These are phyloP conservation scores for Xanthorhoe designata DNA, from an alignment of 2,888 invertebrate genomes.

Conservation along the genomic window DNA sequence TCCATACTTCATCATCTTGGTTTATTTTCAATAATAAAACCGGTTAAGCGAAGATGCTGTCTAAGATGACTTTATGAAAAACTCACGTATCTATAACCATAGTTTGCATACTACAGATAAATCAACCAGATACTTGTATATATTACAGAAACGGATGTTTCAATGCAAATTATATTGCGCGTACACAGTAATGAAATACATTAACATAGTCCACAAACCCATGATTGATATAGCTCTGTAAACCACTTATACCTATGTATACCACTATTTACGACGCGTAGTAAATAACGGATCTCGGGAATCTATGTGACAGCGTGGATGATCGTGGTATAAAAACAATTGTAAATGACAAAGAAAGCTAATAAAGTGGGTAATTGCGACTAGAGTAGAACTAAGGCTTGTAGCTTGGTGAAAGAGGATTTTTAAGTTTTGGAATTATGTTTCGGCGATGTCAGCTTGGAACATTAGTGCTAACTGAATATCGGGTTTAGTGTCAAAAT, in stretches of 20 bases:
- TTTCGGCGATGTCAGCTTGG: background rate
- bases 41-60: background rate
- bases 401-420: slow-evolving; percentile 33
- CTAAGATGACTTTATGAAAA: background rate
- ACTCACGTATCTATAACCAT: background rate
- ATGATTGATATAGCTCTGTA: slow-evolving; percentile 1
- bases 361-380: slow-evolving; percentile 64
- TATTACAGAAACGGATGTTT: background rate
- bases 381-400: slow-evolving; percentile 44
- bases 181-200: slow-evolving; percentile 7
- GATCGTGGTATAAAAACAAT: slow-evolving; percentile 44
- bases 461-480: too few relatives aligned
- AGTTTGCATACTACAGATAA: background rate
- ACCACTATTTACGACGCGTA: slow-evolving; percentile 1
- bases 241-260: background rate
- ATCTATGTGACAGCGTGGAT: slow-evolving; percentile 29
- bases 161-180: slow-evolving; percentile 1
- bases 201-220: slow-evolving; percentile 23
- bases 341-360: slow-evolving; percentile 70
- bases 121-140: background rate
- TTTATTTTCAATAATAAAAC: too few relatives aligned
- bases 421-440: slow-evolving; percentile 26
- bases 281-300: slow-evolving; percentile 22
- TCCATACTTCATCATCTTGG: too few relatives aligned
- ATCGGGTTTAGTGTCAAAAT: too few relatives aligned